phyloP scores from a whole-genome alignment of 2,797 vertebrate genomes.

The Rhinogobio ventralis region DNA sequence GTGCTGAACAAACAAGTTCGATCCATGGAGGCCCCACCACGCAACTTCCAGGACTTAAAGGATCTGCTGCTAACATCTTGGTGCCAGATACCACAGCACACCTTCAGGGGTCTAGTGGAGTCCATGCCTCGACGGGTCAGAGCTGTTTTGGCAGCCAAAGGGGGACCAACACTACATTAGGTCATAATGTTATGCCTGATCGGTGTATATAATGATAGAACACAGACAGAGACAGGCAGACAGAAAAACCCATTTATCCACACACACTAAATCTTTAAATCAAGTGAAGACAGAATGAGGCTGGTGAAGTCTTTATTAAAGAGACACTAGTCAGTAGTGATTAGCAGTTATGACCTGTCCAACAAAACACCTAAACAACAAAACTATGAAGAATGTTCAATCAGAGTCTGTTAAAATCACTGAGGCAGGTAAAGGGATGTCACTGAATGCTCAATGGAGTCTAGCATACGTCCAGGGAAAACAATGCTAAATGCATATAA shows the following conservation, averaged over 20 bases:
- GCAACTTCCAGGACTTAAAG: too few species aligned
- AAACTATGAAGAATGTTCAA: background rate
- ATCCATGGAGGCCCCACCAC: too few species aligned
- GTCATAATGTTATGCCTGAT: too few species aligned
- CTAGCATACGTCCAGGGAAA: background rate
- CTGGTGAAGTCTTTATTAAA: background rate
- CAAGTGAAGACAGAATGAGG: background rate
- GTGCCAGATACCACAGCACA: too few species aligned
- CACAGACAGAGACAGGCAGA: too few species aligned
- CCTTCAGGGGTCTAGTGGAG: too few species aligned
- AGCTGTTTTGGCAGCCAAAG: too few species aligned
- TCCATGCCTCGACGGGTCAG: too few species aligned
- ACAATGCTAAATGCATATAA: background rate
- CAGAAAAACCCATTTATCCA: background rate
- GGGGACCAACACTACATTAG: too few species aligned
- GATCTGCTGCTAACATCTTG: too few species aligned
- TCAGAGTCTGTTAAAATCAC: background rate
- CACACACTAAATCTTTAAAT: background rate
- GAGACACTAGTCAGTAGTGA: background rate
- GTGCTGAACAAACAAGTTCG: too few species aligned
- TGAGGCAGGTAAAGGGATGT: background rate
- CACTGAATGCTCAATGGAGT: background rate
- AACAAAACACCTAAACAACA: background rate
- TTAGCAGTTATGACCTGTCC: background rate
- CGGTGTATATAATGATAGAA: too few species aligned